Base-by-base conservation (phyloP, 37 sponge, comb jelly and placozoan species). In the Mnemiopsis leidyi region DNA sequence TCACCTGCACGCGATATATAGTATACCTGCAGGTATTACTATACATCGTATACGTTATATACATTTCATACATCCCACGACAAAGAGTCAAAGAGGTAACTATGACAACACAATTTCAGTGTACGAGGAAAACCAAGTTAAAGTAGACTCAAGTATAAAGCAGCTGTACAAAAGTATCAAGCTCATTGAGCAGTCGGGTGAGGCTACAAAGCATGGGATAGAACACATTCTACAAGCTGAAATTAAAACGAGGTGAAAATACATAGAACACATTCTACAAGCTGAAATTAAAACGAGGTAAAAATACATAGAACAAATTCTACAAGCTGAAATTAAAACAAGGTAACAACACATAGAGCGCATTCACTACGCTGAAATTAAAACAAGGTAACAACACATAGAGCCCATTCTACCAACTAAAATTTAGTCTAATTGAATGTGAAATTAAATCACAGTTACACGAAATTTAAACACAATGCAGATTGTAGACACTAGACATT, bases 301-400 rank as follows among this genome's bases (percentile, higher is more conserved):
- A n/a, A n/a, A n/a, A n/a, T n/a, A n/a, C n/a, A 33, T 85, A 21
- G 90, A 85, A 61, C 90, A 85, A n/a, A 85, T 85, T 37, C 26
- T 85, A 39, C 90, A 85, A 29, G 90, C 90, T 23, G 90, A 85
- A 26, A 85, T 85, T 3, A 85, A 85, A 26, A 33, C 90, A 0
- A 85, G 90, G 90, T 85, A n/a, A n/a, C n/a, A n/a, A n/a, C n/a
- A n/a, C n/a, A 33, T 85, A 21, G 90, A 85, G 90, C 90, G 39
- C 61, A 85, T 85, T 37, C 26, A 39, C 5, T 61, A 85, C 29
- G 90, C 90, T 23, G 90, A 85, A 26, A 85, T 85, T 3, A 85
- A 85, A 26, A 33, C 90, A 0, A 85, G 90, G 90, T 85, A n/a
- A n/a, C n/a, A n/a, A n/a, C n/a, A n/a, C n/a, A n/a, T n/a, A n/a